Conservation (phyloP, 2,888 invertebrate genomes). For the Poecilus cupreus region DNA sequence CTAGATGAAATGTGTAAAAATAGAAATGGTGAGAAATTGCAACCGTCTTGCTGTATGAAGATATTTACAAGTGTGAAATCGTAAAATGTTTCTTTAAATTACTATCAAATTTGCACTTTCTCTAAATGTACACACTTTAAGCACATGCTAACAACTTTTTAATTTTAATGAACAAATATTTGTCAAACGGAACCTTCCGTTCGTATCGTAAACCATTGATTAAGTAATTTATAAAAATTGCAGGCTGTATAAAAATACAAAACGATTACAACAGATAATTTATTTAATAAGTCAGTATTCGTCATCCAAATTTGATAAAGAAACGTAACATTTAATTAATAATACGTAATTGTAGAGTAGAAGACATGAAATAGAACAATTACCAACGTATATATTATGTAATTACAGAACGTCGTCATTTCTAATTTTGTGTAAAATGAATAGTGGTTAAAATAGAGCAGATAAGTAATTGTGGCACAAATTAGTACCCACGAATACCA, state of each 20-base stretch:
- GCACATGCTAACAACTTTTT: constrained; percentile 10
- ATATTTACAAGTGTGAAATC: constrained; percentile 36
- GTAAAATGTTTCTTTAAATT: constrained; percentile 12
- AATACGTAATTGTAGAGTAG: constrained; percentile 12
- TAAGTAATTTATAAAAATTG: neutral
- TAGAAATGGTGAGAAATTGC: constrained; percentile 48
- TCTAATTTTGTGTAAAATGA: constrained; percentile 36
- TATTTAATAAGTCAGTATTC: neutral
- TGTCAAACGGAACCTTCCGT: neutral
- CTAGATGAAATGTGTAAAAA: constrained; percentile 48
- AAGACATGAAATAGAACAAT: constrained; percentile 23
- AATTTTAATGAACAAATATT: constrained; percentile 22
- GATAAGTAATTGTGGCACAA: constrained; percentile 18
- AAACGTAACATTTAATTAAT: constrained; percentile 34
- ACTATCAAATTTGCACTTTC: constrained; percentile 31
- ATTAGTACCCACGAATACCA: constrained; percentile 5
- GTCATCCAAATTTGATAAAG: neutral
- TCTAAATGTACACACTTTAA: constrained; percentile 8
- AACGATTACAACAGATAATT: neutral
- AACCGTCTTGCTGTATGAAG: neutral
- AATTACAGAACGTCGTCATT: constrained; percentile 39
- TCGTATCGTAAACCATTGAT: neutral
- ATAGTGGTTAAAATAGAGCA: neutral
- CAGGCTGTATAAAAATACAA: no score
- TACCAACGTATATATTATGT: constrained; percentile 28